Percentiles rank a stretch among this genome's conserved stretches.
These are phyloP conservation scores for Misgurnus anguillicaudatus DNA, from an alignment of 2,113 vertebrate species.

Conservation along the genomic window DNA sequence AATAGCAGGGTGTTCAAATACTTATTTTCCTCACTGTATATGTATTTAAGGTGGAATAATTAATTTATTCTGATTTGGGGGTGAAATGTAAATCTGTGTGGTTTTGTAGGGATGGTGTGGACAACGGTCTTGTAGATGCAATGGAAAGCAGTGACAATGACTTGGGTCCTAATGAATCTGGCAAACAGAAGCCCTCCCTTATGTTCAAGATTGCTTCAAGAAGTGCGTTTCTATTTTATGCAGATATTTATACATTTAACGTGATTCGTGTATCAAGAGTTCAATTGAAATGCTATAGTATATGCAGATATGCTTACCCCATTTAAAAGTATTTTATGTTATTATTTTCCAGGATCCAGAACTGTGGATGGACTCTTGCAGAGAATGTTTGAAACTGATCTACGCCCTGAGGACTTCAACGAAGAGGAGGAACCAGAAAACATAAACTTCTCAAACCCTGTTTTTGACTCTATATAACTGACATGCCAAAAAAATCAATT, in stretches of 20 bases:
- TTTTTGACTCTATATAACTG: conserved; percentile 62
- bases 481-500: neutral
- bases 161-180: conserved; percentile 58
- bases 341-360: conserved; percentile 77
- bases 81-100: neutral
- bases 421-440: conserved; percentile 72
- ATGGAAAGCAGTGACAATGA: conserved; percentile 77
- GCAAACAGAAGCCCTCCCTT: conserved; percentile 63
- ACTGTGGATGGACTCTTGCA: conserved; percentile 89
- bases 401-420: conserved; percentile 78
- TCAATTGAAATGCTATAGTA: neutral
- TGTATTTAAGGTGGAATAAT: too few species aligned
- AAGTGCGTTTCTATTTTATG: conserved; percentile 72
- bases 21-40: too few species aligned
- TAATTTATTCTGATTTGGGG: neutral
- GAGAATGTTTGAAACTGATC: conserved; percentile 90
- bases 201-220: conserved; percentile 90
- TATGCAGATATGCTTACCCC: neutral
- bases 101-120: conserved; percentile 72
- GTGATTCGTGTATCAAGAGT: neutral
- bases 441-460: conserved; percentile 65
- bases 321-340: neutral
- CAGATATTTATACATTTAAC: neutral
- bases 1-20: too few species aligned
- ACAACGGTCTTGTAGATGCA: conserved; percentile 76